Conservation (phyloP, 2,113 vertebrate species). For the Cyprinus carpio region DNA sequence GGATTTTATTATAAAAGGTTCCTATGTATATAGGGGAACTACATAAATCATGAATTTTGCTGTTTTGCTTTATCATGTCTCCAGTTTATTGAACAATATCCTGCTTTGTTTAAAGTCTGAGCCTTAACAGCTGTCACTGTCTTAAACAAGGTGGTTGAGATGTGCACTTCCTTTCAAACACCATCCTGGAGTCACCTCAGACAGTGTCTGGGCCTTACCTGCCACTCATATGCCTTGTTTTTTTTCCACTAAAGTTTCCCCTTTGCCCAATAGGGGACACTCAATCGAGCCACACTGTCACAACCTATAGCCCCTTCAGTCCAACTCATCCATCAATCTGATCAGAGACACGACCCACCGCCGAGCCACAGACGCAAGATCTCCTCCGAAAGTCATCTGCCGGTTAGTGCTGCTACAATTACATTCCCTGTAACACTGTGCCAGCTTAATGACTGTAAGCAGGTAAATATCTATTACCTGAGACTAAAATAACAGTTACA, state of each 20-base stretch:
- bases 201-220: constrained; percentile 26
- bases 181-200: constrained; percentile 31
- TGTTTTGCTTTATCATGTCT: not conserved
- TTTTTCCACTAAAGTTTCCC: constrained; percentile 33
- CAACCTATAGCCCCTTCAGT: constrained; percentile 39
- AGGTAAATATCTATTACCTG: not conserved
- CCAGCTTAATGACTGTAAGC: not conserved
- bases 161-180: constrained; percentile 40
- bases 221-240: constrained; percentile 50
- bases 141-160: constrained; percentile 20
- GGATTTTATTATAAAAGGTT: too few species aligned
- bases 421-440: not conserved
- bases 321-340: constrained; percentile 39
- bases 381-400: constrained; percentile 28
- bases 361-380: not conserved
- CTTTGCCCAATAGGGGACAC: constrained; percentile 18
- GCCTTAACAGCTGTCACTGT: constrained; percentile 8
- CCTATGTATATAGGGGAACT: too few species aligned
- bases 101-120: not conserved
- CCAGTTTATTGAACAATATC: not conserved
- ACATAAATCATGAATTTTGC: not conserved
- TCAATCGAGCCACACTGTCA: constrained; percentile 27
- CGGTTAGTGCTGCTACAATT: not conserved
- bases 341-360: constrained; percentile 5
- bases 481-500: not conserved